phyloP scores from a whole-genome alignment of 2,113 vertebrate species.

The Tachysurus vachellii region DNA sequence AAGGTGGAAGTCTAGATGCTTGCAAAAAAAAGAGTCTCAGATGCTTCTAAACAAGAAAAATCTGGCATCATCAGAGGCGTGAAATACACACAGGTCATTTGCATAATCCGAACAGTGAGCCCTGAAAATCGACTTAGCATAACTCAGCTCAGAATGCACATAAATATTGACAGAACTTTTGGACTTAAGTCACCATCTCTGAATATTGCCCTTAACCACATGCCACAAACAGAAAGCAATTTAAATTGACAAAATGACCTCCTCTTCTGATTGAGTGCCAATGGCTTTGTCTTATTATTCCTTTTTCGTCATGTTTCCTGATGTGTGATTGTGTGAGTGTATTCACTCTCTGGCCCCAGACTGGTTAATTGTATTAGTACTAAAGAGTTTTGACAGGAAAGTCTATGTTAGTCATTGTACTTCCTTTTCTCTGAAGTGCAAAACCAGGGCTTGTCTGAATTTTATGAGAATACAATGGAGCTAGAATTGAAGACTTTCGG shows the following conservation, averaged over 20 bases:
- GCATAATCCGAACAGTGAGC: not conserved
- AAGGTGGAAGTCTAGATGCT: not conserved
- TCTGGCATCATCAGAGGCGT: not conserved
- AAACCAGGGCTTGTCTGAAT: not conserved
- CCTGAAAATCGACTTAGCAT: not conserved
- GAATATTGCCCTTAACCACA: not conserved
- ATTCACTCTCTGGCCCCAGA: slow-evolving; percentile 46
- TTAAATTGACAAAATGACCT: slow-evolving; percentile 27
- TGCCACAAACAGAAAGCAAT: slow-evolving; percentile 1
- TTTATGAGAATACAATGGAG: slow-evolving; percentile 11
- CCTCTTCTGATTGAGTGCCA: not conserved
- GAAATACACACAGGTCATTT: not conserved
- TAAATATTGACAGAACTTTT: not conserved
- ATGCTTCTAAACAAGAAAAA: not conserved
- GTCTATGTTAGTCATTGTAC: slow-evolving; percentile 22
- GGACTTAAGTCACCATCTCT: not conserved
- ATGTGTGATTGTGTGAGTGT: slow-evolving; percentile 49
- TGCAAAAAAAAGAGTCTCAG: not conserved
- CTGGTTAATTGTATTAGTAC: slow-evolving; percentile 59
- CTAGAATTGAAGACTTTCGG: not conserved
- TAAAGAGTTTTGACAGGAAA: slow-evolving; percentile 56
- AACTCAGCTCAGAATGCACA: not conserved
- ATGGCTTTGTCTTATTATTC: slow-evolving; percentile 23
- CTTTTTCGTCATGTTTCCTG: slow-evolving; percentile 34
- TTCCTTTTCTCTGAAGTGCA: not conserved